Percentiles rank a stretch among this genome's conserved stretches.
These are phyloP conservation scores for Pipistrellus nathusii DNA, from an alignment of 2,797 vertebrate genomes.

Conservation along the genomic window DNA sequence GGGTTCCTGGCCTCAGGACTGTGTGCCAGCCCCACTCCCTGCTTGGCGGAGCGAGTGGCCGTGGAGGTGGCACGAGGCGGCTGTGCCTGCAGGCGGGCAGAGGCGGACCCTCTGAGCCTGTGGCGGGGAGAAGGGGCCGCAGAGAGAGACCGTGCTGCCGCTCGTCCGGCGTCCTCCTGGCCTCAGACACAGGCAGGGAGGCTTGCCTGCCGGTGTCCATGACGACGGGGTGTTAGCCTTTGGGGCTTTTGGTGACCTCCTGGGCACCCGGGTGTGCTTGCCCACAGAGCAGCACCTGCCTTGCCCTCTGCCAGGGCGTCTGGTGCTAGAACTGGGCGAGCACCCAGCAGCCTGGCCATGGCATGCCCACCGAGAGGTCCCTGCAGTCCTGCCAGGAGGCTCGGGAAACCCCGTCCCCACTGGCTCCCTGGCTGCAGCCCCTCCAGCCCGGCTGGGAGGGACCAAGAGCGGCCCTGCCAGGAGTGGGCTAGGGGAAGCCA, in stretches of 20 bases:
- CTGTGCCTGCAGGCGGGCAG: neutral
- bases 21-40: neutral
- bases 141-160: neutral
- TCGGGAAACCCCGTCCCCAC: neutral
- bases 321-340: neutral
- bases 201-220: no score
- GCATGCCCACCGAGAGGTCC: neutral
- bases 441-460: neutral
- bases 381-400: neutral
- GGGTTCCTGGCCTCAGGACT: neutral
- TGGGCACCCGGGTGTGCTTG: neutral
- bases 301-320: neutral
- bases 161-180: accelerated
- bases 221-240: neutral
- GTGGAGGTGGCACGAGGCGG: neutral
- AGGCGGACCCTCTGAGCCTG: no score
- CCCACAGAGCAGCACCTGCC: accelerated
- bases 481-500: no score
- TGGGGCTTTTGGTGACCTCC: neutral
- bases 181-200: neutral
- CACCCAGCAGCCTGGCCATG: neutral
- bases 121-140: neutral
- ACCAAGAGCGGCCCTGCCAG: no score
- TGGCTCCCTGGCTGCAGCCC: neutral
- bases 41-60: accelerated